phyloP scores from a whole-genome alignment of 2,797 vertebrate species.

The Echiichthys vipera region DNA sequence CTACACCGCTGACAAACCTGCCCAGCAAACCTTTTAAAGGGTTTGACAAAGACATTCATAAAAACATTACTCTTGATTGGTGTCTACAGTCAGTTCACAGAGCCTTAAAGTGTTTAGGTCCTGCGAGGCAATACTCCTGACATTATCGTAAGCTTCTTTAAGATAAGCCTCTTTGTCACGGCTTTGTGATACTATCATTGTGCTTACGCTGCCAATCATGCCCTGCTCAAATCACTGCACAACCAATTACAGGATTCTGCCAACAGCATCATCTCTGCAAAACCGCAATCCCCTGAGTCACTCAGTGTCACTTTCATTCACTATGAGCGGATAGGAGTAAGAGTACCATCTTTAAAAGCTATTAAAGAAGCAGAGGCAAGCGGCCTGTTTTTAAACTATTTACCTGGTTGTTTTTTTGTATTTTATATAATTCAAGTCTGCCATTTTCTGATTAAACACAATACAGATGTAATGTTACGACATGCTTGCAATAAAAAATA shows the following conservation, averaged over 20 bases:
- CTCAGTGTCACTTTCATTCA: conserved; percentile 2
- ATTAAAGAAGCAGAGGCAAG: not conserved
- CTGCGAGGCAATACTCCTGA: conserved; percentile 50
- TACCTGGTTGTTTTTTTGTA: too few species aligned
- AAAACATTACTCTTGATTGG: conserved; percentile 24
- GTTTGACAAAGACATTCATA: conserved; percentile 22
- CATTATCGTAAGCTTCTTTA: conserved; percentile 64
- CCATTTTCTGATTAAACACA: too few species aligned
- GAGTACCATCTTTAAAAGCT: not conserved
- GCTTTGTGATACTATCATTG: conserved; percentile 64
- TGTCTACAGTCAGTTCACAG: conserved; percentile 23
- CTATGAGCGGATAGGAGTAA: not conserved
- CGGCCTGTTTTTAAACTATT: too few species aligned
- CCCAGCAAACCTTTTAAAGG: conserved; percentile 1
- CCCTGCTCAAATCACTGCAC: conserved; percentile 28
- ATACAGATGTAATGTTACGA: too few species aligned
- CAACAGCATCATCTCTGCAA: conserved; percentile 27
- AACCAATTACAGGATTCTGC: conserved; percentile 37
- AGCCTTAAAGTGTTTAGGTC: conserved; percentile 32
- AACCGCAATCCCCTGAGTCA: conserved; percentile 2
- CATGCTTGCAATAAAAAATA: too few species aligned
- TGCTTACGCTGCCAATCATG: conserved; percentile 55
- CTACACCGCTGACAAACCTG: not conserved
- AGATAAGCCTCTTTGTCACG: conserved; percentile 71
- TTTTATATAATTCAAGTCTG: too few species aligned